These are phyloP conservation scores for Calycopis cecrops DNA, from an alignment of 1,140 invertebrate species.

Conservation along the genomic window DNA sequence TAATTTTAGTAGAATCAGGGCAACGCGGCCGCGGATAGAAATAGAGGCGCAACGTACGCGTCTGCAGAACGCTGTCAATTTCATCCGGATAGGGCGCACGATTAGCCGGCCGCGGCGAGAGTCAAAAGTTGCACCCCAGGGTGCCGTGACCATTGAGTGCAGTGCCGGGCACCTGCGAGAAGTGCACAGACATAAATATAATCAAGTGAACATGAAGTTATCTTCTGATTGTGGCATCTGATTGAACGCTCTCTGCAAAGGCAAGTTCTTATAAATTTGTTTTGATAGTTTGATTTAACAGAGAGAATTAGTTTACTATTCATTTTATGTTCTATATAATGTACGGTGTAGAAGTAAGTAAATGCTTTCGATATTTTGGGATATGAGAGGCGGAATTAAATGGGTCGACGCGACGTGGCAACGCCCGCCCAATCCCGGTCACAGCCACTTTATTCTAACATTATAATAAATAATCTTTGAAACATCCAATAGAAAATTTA, in stretches of 20 bases:
- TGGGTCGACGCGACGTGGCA: conserved; percentile 60
- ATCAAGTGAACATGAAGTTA: too few relatives aligned
- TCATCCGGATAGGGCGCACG: conserved; percentile 66
- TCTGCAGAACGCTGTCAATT: conserved; percentile 62
- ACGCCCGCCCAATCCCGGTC: conserved; percentile 66
- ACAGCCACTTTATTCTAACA: conserved; percentile 50
- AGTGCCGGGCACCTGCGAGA: conserved; percentile 19
- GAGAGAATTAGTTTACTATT: too few relatives aligned
- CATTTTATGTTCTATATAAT: conserved; percentile 1
- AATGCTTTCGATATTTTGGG: conserved; percentile 67
- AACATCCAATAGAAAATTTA: background rate
- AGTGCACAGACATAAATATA: background rate
- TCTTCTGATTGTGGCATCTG: too few relatives aligned
- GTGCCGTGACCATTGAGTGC: conserved; percentile 33
- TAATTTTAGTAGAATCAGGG: conserved; percentile 74
- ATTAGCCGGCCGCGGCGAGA: conserved; percentile 40
- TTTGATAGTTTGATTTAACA: too few relatives aligned
- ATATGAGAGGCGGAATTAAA: conserved; percentile 61
- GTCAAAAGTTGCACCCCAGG: background rate
- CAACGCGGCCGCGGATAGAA: conserved; percentile 67
- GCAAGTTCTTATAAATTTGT: background rate
- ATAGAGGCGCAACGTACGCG: conserved; percentile 64
- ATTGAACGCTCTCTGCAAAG: background rate
- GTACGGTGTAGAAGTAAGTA: conserved; percentile 28
- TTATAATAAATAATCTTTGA: conserved; percentile 3